A percentile compares a stretch with the other conserved stretches of the same genome.
Evolutionary conservation across 2,113 vertebrate genomes (phyloP).

Genomic region (Blennius ocellaris): DNA sequence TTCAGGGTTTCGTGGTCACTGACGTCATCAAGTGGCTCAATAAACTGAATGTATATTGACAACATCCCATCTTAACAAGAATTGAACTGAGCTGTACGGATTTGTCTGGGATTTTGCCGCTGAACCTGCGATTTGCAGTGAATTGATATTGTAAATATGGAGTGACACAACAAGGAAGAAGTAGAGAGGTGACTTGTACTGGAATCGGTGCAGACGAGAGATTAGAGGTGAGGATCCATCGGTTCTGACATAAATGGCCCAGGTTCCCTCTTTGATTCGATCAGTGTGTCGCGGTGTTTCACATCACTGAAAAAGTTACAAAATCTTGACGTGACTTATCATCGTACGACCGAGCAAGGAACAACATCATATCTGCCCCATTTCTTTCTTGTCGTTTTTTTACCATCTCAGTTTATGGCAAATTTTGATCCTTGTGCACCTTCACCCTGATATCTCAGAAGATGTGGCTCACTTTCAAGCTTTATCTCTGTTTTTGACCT

Average conservation of each 20-base stretch:
- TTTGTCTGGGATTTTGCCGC: too few relatives aligned
- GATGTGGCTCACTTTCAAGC: neutral
- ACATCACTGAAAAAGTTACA: conserved; percentile 4
- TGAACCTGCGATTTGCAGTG: too few relatives aligned
- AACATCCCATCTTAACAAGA: too few relatives aligned
- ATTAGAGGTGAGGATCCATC: too few relatives aligned
- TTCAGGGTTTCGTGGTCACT: too few relatives aligned
- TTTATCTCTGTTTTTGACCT: conserved; percentile 56
- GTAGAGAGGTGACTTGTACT: too few relatives aligned
- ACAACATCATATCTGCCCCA: conserved; percentile 26
- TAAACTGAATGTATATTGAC: too few relatives aligned
- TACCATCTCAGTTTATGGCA: conserved; percentile 59
- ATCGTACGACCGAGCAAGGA: conserved; percentile 25
- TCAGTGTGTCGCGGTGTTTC: neutral
- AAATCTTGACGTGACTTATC: conserved; percentile 34
- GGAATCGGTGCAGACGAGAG: too few relatives aligned
- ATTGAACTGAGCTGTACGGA: too few relatives aligned
- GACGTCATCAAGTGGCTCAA: too few relatives aligned
- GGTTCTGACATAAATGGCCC: neutral
- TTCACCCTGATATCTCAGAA: conserved; percentile 38
- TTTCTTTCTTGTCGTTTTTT: conserved; percentile 42
- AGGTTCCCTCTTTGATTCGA: neutral
- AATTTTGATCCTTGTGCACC: conserved; percentile 17
- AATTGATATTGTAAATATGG: too few relatives aligned
- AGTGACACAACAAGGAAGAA: too few relatives aligned